These are phyloP conservation scores for Lampris incognitus DNA, from an alignment of 2,113 vertebrate species.

Conservation along the genomic window DNA sequence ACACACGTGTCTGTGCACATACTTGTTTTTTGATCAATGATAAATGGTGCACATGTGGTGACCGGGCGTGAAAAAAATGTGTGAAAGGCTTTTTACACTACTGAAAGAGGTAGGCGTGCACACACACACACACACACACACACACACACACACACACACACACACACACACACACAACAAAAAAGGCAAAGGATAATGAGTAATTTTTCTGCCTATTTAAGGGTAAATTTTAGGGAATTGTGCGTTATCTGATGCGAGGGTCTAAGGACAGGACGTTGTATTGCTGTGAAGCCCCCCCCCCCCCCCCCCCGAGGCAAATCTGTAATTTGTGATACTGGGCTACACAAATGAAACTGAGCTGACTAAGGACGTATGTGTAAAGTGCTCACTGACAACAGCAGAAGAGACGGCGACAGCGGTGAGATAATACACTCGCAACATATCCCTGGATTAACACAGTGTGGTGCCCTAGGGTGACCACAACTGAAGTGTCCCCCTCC, in stretches of 20 bases:
- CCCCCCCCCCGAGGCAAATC: no score
- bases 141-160: slow-evolving; percentile 24
- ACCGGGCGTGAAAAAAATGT: slow-evolving; percentile 24
- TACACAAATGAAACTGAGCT: no score
- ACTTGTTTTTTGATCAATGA: slow-evolving; percentile 34
- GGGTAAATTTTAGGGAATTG: no score
- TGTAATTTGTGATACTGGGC: no score
- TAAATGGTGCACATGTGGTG: slow-evolving; percentile 54
- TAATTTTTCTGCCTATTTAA: no score
- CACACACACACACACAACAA: slow-evolving; percentile 1
- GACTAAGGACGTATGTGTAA: slow-evolving; percentile 11
- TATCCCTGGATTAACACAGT: no score
- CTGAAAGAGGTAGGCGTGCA: slow-evolving; percentile 44
- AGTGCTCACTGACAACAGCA: slow-evolving; percentile 64
- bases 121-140: slow-evolving; percentile 10
- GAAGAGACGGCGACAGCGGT: slow-evolving; percentile 63
- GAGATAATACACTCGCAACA: slow-evolving; percentile 54
- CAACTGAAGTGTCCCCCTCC: no score
- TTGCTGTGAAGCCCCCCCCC: no score
- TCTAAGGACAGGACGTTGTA: no score
- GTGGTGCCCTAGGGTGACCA: no score
- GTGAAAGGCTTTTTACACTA: slow-evolving; percentile 41
- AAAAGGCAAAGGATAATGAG: slow-evolving; percentile 45
- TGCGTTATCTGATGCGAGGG: no score
- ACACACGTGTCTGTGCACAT: neutral